Evolutionary conservation across 2,888 invertebrate genomes (phyloP), one percentile per base, ranked within the genome.

Genomic region (Stenotaenia linearis): DNA sequence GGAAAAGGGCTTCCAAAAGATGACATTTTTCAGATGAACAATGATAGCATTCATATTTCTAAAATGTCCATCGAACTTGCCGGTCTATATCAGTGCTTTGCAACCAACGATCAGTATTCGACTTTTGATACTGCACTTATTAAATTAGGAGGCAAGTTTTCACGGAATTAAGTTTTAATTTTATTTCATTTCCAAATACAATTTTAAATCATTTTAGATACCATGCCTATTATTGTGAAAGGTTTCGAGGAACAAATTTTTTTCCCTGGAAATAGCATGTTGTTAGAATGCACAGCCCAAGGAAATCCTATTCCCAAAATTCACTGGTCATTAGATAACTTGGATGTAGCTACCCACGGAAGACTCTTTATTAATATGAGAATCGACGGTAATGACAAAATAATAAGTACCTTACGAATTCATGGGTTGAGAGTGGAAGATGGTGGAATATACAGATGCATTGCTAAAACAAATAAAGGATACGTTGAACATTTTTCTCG

Each of bases 51-150:
- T 30, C 32, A 75, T 30, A 75, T 75, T 21, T 30, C 30, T 7
- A 75, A 75, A 75, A 75, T 75, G 75, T 32, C 75, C 10, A 28
- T 30, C 35, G 30, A 75, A 28, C 28, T 15, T 37, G 75, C 75
- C n/a, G 75, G 75, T 18, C 1, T 75, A 32, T 75, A 75, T 37
- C 75, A 75, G 18, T 75, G 75, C 21, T 75, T 75, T 75, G 75
- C 75, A 28, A 9, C 12, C 1, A 75, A 75, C 18, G 32, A 32
- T 18, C n/a, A 21, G 21, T 75, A 75, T 21, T 75, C 75, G 7
- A n/a, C 35, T 37, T 75, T 5, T 75, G 35, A n/a, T 21, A n/a
- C 75, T 30, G 75, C 75, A 30, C 10, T 75, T n/a, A 18, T 75
- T 7, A 32, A 12, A 32, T 32, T 75, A 32, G 75, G 75, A 75